Base-by-base conservation (phyloP, 2,888 invertebrate genomes). In the Drosophila putrida region DNA sequence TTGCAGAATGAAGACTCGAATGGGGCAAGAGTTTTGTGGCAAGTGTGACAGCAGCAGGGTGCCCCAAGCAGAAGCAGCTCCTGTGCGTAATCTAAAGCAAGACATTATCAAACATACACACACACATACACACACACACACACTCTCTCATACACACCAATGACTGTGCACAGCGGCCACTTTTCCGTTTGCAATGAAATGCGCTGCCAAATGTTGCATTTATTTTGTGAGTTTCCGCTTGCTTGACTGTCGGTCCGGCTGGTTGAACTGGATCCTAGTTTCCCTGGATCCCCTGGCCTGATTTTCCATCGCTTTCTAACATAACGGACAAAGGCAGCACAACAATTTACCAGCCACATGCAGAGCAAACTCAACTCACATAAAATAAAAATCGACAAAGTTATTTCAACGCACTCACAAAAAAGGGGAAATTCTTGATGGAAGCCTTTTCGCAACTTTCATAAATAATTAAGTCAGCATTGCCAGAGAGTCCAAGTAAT, bases 171-270 rank as follows among this genome's bases (percentile, higher is more conserved):
- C 51, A 71, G 81, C 67, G 71, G 75, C 78, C 68, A 85, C 81
- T 89, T 87, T 88, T 82, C 90, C 85, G 85, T 79, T 88, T 80
- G 75, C 85, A 57, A 70, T 76, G 82, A 76, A 80, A 81, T 70
- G 78, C 78, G 74, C 75, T 87, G 87, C 90, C 90, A 90, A 89
- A 90, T 90, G 89, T 90, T 90, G 90, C 87, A 85, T 88, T 89
- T 89, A 85, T 88, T 83, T 85, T 90, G 89, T 81, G 75, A 85
- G 87, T 72, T 90, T 89, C 89, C 89, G 84, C 67, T 73, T 70
- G 67, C 67, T 57, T 71, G 61, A 51, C 63, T 63, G 62, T 53
- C 65, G 35, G 41, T 59, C 41, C 43, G 46, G 20, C 64, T 38
- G 63, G 44, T 46, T 75, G 64, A 27, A 41, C 49, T 39, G 36